These are phyloP conservation scores for Sparidentex hasta DNA, from an alignment of 2,797 vertebrate species.

Conservation along the genomic window DNA sequence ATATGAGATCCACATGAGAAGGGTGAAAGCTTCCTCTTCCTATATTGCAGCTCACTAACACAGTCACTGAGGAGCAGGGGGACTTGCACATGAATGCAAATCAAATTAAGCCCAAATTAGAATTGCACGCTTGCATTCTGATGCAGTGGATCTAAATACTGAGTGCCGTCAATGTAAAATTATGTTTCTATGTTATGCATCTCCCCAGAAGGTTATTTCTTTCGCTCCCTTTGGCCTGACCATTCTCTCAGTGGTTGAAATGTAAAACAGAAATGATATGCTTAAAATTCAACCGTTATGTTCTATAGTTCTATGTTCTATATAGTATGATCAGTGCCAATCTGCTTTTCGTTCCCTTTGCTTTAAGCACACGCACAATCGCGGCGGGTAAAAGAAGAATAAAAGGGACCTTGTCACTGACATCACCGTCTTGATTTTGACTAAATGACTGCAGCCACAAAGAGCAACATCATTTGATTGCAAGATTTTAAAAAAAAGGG, in stretches of 20 bases:
- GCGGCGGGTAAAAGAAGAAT: constrained; percentile 19
- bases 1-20: constrained; percentile 9
- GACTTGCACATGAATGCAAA: constrained; percentile 70
- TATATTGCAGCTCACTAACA: constrained; percentile 41
- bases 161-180: constrained; percentile 67
- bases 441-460: constrained; percentile 49
- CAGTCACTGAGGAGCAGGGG: constrained; percentile 45
- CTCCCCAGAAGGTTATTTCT: constrained; percentile 32
- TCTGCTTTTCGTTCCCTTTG: constrained; percentile 16
- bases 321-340: constrained; percentile 9
- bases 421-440: constrained; percentile 44
- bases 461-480: constrained; percentile 51
- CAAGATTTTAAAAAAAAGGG: constrained; percentile 46
- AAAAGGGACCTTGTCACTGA: constrained; percentile 22
- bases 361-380: constrained; percentile 23
- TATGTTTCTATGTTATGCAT: constrained; percentile 51
- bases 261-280: constrained; percentile 34
- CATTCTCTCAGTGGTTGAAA: constrained; percentile 44
- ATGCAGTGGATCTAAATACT: constrained; percentile 60
- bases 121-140: constrained; percentile 65
- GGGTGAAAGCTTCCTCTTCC: constrained; percentile 22
- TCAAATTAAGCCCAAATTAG: constrained; percentile 75
- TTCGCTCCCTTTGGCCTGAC: constrained; percentile 32
- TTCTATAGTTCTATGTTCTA: no score
- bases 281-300: constrained; percentile 47